phyloP scores from a whole-genome alignment of 2,797 vertebrate species.

The Graptemys geographica region DNA sequence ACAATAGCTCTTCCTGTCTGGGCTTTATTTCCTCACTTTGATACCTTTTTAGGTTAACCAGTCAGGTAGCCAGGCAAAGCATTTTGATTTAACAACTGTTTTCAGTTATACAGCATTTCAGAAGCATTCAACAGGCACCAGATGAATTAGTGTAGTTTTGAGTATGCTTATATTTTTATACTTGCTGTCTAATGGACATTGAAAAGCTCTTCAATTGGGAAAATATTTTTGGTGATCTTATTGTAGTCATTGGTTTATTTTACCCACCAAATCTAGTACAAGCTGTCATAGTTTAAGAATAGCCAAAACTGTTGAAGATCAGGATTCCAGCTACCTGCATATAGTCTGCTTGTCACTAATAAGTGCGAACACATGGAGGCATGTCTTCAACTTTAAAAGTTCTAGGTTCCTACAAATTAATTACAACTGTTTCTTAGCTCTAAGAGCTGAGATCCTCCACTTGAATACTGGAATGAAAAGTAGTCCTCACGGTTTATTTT shows the following conservation, averaged over 20 bases:
- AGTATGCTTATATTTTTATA: neutral
- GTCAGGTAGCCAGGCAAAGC: neutral
- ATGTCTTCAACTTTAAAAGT: neutral
- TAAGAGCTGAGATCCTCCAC: neutral
- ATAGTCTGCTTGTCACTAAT: neutral
- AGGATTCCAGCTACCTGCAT: neutral
- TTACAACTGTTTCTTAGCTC: neutral
- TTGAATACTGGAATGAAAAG: no score
- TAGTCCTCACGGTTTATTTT: no score
- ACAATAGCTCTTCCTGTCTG: neutral
- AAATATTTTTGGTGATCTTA: neutral
- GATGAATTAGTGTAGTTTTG: neutral
- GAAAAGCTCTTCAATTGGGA: neutral
- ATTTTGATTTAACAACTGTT: neutral
- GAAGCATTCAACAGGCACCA: neutral
- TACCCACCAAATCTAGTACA: neutral
- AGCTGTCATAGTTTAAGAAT: neutral
- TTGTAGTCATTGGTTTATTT: neutral
- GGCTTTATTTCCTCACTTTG: neutral
- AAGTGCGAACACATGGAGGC: neutral
- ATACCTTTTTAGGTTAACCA: fast-evolving
- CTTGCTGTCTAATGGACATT: neutral
- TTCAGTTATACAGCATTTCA: neutral
- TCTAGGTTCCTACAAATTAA: neutral
- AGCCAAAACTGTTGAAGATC: neutral